These are phyloP conservation scores for Salticus scenicus DNA, from an alignment of 2,888 invertebrate species.

Conservation along the genomic window DNA sequence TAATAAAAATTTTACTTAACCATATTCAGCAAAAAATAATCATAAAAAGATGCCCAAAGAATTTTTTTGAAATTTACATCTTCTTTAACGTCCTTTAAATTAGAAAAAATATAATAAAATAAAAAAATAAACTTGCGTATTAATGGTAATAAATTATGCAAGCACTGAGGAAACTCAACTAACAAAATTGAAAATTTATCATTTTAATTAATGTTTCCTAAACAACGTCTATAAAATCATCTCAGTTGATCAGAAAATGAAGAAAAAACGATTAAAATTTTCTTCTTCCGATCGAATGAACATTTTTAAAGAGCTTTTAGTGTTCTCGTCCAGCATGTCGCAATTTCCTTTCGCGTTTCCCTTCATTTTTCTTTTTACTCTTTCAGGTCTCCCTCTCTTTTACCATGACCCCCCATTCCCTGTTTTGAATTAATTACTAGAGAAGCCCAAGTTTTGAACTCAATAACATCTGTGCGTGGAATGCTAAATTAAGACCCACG, in stretches of 20 bases:
- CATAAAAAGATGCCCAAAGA: no score
- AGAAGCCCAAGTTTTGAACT: constrained; percentile 46
- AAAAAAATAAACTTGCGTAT: no score
- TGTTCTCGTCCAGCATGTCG: constrained; percentile 35
- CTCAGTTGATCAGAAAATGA: constrained; percentile 7
- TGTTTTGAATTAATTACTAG: constrained; percentile 68
- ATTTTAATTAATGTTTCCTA: constrained; percentile 24
- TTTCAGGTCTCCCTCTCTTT: constrained; percentile 27
- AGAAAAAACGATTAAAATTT: constrained; percentile 25
- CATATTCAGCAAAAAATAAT: no score
- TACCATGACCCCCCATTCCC: constrained; percentile 32
- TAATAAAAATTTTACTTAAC: no score
- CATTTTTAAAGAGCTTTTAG: constrained; percentile 53
- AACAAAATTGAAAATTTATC: constrained; percentile 8
- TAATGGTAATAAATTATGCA: no score
- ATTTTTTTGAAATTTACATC: no score
- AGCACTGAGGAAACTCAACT: background rate
- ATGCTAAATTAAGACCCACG: constrained; percentile 63
- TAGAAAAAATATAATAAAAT: no score
- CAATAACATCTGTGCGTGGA: constrained; percentile 65
- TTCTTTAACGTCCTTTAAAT: no score
- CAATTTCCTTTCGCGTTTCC: constrained; percentile 57
- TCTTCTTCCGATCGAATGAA: constrained; percentile 43
- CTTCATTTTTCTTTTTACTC: constrained; percentile 58
- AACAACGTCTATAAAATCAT: constrained; percentile 10